Base-by-base conservation (phyloP, 2,797 vertebrate genomes). In the Mormyrus proboscirostris region DNA sequence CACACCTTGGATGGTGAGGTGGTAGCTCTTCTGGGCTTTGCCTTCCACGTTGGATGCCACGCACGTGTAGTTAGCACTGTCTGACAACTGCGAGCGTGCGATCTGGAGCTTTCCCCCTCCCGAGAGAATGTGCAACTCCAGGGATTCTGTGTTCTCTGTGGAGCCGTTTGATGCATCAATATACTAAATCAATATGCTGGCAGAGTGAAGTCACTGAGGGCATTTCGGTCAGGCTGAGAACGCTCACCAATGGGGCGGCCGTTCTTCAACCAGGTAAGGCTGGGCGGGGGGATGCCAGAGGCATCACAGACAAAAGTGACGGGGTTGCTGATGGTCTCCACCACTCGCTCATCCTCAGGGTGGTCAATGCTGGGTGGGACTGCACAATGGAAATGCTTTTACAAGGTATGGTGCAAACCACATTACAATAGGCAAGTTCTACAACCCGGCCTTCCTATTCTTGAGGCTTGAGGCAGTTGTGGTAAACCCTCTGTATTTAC, bases 71-170 rank as follows among this genome's bases (percentile, higher is more conserved):
- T 95, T 97, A 88, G 97, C 98, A 14, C 95, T 95, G 90, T 99
- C 97, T 9, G 96, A 95, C 69, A 94, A 95, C 93, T 98, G 97
- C 33, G 97, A 95, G 44, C 95, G 97, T 73, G 96, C 93, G 3
- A 99, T 98, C 94, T 99, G 98, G 91, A 99, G 95, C 93, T 97
- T 99, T 89, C 95, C 96, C 88, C 99, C 98, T 73, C 97, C 98
- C 49, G 97, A 97, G 90, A 98, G 96, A 94, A 99, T 96, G 93
- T 97, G 97, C 94, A 98, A 95, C 92, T 99, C 97, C 91, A 98
- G 95, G 79, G 97, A 98, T 89, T 96, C 96, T 0, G 97, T 96
- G 90, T 95, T 97, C 94, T 97, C 98, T 99, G 91, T 87, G 92
- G 93, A 88, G 50, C 47, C 55, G 59, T 53, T n/a, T 12, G 19